Base-by-base conservation (phyloP, 2,797 vertebrate species). In the Danio choprae region DNA sequence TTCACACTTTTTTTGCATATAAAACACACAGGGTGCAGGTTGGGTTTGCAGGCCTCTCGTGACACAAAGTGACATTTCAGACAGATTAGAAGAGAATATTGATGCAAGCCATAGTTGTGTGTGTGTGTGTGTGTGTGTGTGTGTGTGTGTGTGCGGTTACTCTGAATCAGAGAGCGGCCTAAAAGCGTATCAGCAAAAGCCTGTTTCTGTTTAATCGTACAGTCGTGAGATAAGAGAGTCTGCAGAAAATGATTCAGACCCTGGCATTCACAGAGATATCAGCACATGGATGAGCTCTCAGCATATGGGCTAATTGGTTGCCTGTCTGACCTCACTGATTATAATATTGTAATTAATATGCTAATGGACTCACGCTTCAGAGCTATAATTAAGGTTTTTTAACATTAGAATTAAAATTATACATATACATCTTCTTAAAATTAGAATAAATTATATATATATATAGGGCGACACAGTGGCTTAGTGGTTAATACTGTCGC, bases 1-100 rank as follows among this genome's bases (percentile, higher is more conserved):
- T 50, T n/a, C 22, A n/a, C 2, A n/a, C 36, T 36, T 29, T 5
- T 13, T 16, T 6, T 2, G n/a, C 65, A 22, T 56, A 46, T 64
- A 13, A 18, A 50, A 38, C 11, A 6, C 29, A 40, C 15, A 7
- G 18, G 15, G 72, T 59, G 53, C 60, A 68, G 44, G 40, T 55
- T 1, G 40, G 40, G 40, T 60, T 41, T 78, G 22, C 56, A 64
- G 29, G 48, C 58, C 40, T 13, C 58, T 36, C 11, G 2, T 55
- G 8, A 77, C 20, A 46, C 16, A 0, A 55, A 9, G 20, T 82
- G 84, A 80, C 84, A 84, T 86, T 84, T 86, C 51, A 51, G 29
- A 46, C 12, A 20, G 80, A 86, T 84, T 84, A 76, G 64, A 59
- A 46, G 60, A 22, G 5, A 10, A 22, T 9, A 29, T 16, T 16